Base-by-base conservation (phyloP, 2,888 invertebrate species). In the Panzeria rudis region DNA sequence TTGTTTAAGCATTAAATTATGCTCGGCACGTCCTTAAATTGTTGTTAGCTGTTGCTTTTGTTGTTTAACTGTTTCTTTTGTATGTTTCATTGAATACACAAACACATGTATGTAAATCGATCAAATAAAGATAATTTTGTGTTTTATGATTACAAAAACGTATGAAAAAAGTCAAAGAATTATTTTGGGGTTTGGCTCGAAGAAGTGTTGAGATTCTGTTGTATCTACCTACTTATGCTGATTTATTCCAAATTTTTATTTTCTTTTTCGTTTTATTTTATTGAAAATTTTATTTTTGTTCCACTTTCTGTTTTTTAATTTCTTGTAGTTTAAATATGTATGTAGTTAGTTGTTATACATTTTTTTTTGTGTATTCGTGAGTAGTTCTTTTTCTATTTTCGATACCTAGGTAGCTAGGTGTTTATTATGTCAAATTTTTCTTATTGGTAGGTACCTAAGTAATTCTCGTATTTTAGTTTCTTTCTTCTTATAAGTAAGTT, bases 1-100 rank as follows among this genome's bases (percentile, higher is more conserved):
- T 3, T 8, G 66, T 68, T 68, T 52, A 0, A n/a, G 38, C 38
- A 68, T 56, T n/a, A 44, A 69, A 69, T 62, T 83, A 83, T 79
- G 68, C 83, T 69, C 62, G 44, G 69, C 83, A 79, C 83, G 83
- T 83, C 78, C 78, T 83, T 83, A 47, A 64, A 73, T 50, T 66
- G 38, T 68, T 61, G 56, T 50, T 56, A 32, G 23, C 50, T 62
- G 35, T 62, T 52, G 52, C 15, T 56, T 29, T 41, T 52, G 1
- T 6, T 69, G 3, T 69, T n/a, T n/a, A n/a, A n/a, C n/a, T n/a
- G n/a, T 2, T 50, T 11, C 50, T 66, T 3, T 41, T 47, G 41
- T 68, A 17, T 62, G 38, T 66, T 66, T 81, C 38, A 41, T 61
- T 32, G 11, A 73, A 35, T 9, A 32, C 17, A 9, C 35, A 52